These are phyloP conservation scores for Lasiommata megera DNA, from an alignment of 2,888 invertebrate species.

Conservation along the genomic window DNA sequence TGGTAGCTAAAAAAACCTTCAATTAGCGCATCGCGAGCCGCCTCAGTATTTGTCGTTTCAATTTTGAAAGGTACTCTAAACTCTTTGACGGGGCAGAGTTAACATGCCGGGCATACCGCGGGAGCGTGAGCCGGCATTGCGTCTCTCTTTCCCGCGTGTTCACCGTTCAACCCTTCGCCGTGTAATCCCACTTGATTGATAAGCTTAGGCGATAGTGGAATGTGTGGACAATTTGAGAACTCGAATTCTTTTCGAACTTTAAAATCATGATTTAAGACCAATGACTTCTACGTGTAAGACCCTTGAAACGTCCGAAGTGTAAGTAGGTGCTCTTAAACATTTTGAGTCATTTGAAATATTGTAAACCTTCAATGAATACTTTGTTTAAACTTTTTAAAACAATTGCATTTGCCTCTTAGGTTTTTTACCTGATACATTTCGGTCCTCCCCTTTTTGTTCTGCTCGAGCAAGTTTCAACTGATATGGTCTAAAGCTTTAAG, in stretches of 20 bases:
- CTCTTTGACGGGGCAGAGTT: slow-evolving; percentile 66
- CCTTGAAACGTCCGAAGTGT: slow-evolving; percentile 2
- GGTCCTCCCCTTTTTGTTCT: no score
- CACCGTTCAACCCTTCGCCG: slow-evolving; percentile 39
- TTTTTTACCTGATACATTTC: no score
- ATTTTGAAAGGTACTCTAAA: slow-evolving; percentile 69
- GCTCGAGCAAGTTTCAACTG: no score
- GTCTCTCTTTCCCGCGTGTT: slow-evolving; percentile 23
- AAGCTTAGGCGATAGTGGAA: slow-evolving; percentile 43
- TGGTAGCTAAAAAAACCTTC: slow-evolving; percentile 46
- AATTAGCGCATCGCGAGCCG: slow-evolving; percentile 53
- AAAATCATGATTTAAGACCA: neutral
- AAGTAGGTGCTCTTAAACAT: neutral
- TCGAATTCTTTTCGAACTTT: slow-evolving; percentile 18
- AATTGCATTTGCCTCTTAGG: no score
- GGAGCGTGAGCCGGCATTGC: slow-evolving; percentile 49
- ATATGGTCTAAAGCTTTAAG: no score
- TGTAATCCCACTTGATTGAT: slow-evolving; percentile 42
- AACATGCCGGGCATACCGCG: slow-evolving; percentile 66
- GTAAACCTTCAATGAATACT: neutral
- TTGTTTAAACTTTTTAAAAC: neutral
- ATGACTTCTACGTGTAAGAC: no score
- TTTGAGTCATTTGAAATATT: neutral
- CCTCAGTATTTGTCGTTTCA: slow-evolving; percentile 70
- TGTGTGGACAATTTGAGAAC: slow-evolving; percentile 23